Conservation (phyloP, 1,140 invertebrate genomes). For the Fopius arisanus region DNA sequence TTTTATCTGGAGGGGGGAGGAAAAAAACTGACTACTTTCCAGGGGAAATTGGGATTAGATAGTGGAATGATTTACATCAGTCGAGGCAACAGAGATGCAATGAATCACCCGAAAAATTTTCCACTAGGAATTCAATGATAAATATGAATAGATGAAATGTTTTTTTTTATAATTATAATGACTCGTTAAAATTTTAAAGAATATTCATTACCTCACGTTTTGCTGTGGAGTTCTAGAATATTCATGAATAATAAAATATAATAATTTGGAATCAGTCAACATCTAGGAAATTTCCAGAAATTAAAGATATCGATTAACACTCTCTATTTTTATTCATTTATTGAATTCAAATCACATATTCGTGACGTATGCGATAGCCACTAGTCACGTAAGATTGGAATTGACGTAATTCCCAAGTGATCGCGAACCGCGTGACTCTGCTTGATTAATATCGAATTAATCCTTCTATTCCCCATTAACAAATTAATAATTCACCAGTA, state of each 20-base stretch:
- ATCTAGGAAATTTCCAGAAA: not conserved
- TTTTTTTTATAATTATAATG: no score
- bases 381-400: constrained; percentile 26
- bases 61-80: not conserved
- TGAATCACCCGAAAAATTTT: constrained; percentile 59
- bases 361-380: not conserved
- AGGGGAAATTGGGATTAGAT: not conserved
- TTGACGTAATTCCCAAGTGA: constrained; percentile 22
- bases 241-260: not conserved
- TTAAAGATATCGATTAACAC: no score
- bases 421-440: constrained; percentile 6
- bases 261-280: not conserved
- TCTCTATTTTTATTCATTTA: no score
- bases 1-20: no score
- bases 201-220: not conserved
- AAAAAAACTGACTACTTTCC: no score
- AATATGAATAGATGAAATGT: no score
- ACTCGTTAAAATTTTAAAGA: no score
- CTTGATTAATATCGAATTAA: constrained; percentile 19
- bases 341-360: not conserved
- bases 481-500: not conserved
- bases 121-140: not conserved
- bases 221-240: not conserved
- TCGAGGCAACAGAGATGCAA: constrained; percentile 39
- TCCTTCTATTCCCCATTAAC: not conserved